A percentile compares a stretch with the other conserved stretches of the same genome.
These are phyloP conservation scores for Malurus splendens DNA, from an alignment of 2,797 vertebrate species.

Conservation along the genomic window DNA sequence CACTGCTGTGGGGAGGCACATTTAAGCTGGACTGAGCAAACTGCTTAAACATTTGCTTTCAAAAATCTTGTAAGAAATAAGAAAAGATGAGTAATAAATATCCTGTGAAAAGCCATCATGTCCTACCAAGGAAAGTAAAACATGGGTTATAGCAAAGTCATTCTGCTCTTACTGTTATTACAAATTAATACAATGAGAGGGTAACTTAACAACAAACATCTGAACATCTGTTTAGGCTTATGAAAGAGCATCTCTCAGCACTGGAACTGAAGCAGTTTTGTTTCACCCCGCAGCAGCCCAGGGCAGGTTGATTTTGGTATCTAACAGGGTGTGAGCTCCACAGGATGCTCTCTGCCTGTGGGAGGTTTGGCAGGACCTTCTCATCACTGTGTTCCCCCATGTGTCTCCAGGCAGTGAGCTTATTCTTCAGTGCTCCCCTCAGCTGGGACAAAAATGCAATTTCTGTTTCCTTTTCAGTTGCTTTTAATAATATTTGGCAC, in stretches of 20 bases:
- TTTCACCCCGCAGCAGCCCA: not conserved
- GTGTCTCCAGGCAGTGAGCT: not conserved
- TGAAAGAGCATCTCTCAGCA: not conserved
- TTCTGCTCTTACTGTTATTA: not conserved
- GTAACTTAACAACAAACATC: not conserved
- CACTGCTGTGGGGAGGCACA: not conserved
- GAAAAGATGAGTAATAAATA: not conserved
- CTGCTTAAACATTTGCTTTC: not conserved
- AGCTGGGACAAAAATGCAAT: not conserved
- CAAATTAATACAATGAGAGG: not conserved
- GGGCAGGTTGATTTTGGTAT: not conserved
- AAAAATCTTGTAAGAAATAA: not conserved
- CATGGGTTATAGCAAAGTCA: accelerated
- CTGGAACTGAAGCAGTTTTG: not conserved
- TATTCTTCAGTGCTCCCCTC: not conserved
- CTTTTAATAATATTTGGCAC: not conserved
- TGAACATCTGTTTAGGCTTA: not conserved
- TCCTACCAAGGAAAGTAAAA: not conserved
- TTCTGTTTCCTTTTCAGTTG: not conserved
- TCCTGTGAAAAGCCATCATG: not conserved
- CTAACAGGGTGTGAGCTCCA: not conserved
- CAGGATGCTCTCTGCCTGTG: not conserved
- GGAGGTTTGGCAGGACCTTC: not conserved
- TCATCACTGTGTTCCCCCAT: accelerated
- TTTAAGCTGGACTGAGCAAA: not conserved